Evolutionary conservation across 37 sponge, comb jelly and placozoan species (phyloP).

Genomic region (Hexactinellida sp.): DNA sequence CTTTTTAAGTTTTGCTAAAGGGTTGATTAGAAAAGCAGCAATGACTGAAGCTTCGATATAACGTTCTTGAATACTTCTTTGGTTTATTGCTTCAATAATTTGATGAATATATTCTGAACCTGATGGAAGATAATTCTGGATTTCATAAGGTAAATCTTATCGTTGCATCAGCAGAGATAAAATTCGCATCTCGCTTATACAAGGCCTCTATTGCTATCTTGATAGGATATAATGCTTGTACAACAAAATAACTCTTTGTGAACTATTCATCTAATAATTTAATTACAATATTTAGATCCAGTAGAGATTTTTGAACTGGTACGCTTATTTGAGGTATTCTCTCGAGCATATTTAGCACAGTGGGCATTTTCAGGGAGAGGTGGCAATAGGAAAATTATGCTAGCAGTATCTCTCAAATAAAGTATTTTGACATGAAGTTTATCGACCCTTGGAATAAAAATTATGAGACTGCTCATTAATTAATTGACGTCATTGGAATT

Average conservation of each 20-base stretch:
- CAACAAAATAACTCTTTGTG: background rate
- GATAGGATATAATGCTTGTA: background rate
- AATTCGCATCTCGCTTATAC: conserved; percentile 8
- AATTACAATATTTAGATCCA: background rate
- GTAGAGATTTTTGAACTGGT: background rate
- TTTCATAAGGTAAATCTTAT: background rate
- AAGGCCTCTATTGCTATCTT: conserved; percentile 17
- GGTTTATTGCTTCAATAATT: conserved; percentile 15
- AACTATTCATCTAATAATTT: background rate
- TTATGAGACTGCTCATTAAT: too few species aligned
- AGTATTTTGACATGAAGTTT: too few species aligned
- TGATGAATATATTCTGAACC: conserved; percentile 17
- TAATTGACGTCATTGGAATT: too few species aligned
- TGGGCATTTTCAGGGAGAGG: too few species aligned
- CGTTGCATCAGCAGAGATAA: conserved; percentile 15
- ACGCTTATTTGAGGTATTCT: background rate
- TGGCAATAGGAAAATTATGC: too few species aligned
- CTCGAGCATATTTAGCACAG: conserved; percentile 13
- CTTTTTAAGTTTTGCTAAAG: background rate
- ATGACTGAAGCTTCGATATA: conserved; percentile 11
- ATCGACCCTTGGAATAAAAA: too few species aligned
- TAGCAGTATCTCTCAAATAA: too few species aligned
- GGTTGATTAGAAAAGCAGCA: background rate
- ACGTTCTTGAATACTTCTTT: conserved; percentile 17
- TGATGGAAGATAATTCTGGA: conserved; percentile 8